A percentile compares a stretch with the other conserved stretches of the same genome.
Conservation (phyloP, 2,113 vertebrate species). For the Spheniscus mendiculus region DNA sequence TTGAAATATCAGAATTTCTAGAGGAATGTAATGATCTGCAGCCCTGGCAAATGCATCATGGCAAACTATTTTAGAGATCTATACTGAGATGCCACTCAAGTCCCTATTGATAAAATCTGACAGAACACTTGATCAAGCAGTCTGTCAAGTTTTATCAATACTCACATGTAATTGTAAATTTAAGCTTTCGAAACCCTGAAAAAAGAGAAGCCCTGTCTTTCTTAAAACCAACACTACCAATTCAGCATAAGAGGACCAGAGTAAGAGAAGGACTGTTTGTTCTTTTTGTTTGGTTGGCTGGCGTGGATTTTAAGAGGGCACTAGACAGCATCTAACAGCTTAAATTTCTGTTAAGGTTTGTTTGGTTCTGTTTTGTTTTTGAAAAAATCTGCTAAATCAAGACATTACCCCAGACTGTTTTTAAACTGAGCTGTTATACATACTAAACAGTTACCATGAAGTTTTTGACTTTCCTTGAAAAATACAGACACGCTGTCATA, state of each 20-base stretch:
- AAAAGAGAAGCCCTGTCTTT: background rate
- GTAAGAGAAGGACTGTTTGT: background rate
- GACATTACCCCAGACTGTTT: background rate
- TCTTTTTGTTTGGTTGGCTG: background rate
- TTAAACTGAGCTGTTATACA: background rate
- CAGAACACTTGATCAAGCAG: background rate
- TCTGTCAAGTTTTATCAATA: background rate
- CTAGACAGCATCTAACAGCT: background rate
- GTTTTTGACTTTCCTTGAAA: conserved; percentile 27
- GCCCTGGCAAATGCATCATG: background rate
- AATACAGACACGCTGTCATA: background rate
- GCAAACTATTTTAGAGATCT: background rate
- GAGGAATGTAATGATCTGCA: background rate
- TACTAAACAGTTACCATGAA: conserved; percentile 2
- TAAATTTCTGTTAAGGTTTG: background rate
- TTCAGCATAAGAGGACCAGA: background rate
- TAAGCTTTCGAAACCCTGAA: background rate
- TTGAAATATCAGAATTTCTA: background rate
- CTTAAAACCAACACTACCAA: background rate
- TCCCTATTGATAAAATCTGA: background rate
- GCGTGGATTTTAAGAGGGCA: background rate
- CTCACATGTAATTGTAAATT: background rate
- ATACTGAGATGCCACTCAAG: background rate
- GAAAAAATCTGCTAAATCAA: background rate
- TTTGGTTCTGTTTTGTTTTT: background rate